phyloP scores from a whole-genome alignment of 2,113 vertebrate species.

The Hippocampus zosterae region DNA sequence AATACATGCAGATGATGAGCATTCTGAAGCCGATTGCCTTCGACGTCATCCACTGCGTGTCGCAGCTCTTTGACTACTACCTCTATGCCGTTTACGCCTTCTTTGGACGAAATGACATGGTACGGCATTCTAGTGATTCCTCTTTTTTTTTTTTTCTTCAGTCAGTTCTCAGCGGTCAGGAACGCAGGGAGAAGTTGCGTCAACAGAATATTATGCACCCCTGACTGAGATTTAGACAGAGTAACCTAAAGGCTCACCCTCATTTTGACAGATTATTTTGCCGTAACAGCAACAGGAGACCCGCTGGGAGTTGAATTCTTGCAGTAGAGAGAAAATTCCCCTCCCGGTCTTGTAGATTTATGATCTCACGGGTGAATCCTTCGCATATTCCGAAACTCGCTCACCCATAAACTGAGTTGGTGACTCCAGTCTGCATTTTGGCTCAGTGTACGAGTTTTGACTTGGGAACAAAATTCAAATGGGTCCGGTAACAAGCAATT shows the following conservation, averaged over 20 bases:
- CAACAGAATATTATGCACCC: neutral
- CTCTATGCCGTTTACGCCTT: constrained; percentile 95
- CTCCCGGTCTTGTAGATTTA: neutral
- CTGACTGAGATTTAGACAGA: neutral
- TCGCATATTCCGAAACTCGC: neutral
- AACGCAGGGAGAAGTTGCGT: neutral
- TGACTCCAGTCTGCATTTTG: constrained; percentile 3
- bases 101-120: constrained; percentile 95
- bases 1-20: constrained; percentile 99
- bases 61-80: constrained; percentile 98
- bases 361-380: neutral
- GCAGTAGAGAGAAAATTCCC: neutral
- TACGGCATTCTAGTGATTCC: constrained; percentile 54
- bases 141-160: neutral
- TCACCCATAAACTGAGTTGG: neutral
- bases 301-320: neutral
- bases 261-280: constrained; percentile 2
- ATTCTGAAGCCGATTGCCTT: constrained; percentile 97
- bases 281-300: neutral
- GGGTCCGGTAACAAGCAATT: too few species aligned
- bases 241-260: neutral
- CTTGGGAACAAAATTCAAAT: neutral
- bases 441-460: neutral
- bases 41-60: constrained; percentile 98
- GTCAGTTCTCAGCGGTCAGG: neutral